phyloP scores from a whole-genome alignment of 1,140 invertebrate species.

The Caenorhabditis latens region DNA sequence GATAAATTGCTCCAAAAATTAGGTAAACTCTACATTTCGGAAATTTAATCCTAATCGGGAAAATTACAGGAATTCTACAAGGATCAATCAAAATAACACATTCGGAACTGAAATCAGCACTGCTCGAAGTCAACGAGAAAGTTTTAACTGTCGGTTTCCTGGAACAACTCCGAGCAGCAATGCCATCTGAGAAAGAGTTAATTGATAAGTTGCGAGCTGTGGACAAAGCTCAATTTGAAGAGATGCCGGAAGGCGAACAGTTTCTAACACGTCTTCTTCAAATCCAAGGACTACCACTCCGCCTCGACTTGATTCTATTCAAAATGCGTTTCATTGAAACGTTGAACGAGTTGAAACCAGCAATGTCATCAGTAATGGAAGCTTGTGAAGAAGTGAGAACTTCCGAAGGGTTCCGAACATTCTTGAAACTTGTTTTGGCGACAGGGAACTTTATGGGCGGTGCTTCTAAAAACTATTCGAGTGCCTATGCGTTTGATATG shows the following conservation, averaged over 20 bases:
- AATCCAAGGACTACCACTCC: slow-evolving; percentile 89
- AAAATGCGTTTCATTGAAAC: slow-evolving; percentile 87
- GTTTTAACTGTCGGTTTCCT: slow-evolving; percentile 58
- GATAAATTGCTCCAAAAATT: slow-evolving; percentile 65
- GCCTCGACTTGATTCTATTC: slow-evolving; percentile 91
- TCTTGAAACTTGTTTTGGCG: slow-evolving; percentile 89
- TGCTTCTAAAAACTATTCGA: slow-evolving; percentile 86
- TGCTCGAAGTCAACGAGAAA: slow-evolving; percentile 64
- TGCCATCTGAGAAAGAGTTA: slow-evolving; percentile 62
- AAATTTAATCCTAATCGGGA: neutral
- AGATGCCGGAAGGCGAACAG: slow-evolving; percentile 67
- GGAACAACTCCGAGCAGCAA: slow-evolving; percentile 61
- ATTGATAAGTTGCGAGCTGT: slow-evolving; percentile 64
- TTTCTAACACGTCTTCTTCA: slow-evolving; percentile 72
- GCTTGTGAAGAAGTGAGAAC: slow-evolving; percentile 93
- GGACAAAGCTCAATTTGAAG: slow-evolving; percentile 55
- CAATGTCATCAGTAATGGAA: slow-evolving; percentile 90
- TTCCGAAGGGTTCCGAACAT: slow-evolving; percentile 89
- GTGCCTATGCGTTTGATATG: slow-evolving; percentile 94
- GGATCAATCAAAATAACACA: slow-evolving; percentile 64
- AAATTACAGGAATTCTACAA: slow-evolving; percentile 61
- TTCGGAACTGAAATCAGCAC: slow-evolving; percentile 52
- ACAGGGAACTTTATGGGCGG: slow-evolving; percentile 96
- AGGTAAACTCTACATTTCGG: slow-evolving; percentile 17
- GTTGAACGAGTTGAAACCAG: slow-evolving; percentile 91